Conservation (phyloP, 2,797 vertebrate genomes). For the Characodon lateralis region DNA sequence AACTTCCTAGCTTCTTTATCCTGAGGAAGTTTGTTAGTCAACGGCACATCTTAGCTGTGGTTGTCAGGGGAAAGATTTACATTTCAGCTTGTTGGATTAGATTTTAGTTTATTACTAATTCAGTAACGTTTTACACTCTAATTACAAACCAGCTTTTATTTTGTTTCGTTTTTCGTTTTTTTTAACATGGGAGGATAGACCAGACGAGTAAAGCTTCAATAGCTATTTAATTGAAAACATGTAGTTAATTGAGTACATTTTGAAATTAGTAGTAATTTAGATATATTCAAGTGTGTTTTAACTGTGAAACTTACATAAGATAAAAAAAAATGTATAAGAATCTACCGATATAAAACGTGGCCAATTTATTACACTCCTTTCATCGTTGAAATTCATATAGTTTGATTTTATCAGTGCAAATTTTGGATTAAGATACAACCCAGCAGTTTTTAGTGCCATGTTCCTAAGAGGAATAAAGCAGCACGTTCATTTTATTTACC, state of each 20-base stretch:
- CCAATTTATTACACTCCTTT: no score
- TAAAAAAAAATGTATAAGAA: not conserved
- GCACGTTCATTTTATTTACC: no score
- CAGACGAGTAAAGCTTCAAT: not conserved
- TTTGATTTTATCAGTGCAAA: not conserved
- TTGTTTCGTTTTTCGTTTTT: not conserved
- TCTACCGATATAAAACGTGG: not conserved
- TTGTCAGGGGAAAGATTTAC: not conserved
- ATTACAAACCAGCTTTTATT: not conserved
- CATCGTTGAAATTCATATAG: no score
- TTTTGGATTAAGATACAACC: not conserved
- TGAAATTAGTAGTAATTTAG: no score
- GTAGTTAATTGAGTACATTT: not conserved
- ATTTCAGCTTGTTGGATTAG: not conserved
- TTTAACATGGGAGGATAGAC: not conserved
- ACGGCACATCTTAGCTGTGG: not conserved
- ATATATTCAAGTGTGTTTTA: no score
- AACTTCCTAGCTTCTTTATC: no score
- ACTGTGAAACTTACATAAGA: no score
- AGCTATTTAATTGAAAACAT: not conserved
- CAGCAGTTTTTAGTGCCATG: not conserved
- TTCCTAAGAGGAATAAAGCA: not conserved
- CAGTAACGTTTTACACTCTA: not conserved
- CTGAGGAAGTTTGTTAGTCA: not conserved
- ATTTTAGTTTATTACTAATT: not conserved